These are phyloP conservation scores for Malurus melanocephalus DNA, from an alignment of 2,113 vertebrate genomes.

Conservation along the genomic window DNA sequence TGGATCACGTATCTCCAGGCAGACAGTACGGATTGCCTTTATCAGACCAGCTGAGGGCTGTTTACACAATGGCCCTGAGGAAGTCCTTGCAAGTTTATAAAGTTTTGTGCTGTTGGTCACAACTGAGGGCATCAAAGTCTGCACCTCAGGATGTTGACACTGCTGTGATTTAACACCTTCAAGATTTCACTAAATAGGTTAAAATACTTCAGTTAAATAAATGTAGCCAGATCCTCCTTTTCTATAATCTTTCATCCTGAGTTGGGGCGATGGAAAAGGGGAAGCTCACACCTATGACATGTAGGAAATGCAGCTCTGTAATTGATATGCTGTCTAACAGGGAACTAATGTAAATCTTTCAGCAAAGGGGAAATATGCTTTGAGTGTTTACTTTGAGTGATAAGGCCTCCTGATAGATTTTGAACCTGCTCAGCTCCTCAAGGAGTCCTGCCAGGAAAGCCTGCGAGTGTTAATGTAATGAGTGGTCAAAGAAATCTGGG, in stretches of 20 bases:
- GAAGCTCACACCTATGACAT: not conserved
- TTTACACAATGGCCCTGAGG: not conserved
- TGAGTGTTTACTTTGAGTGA: slow-evolving; percentile 9
- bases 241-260: not conserved
- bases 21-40: not conserved
- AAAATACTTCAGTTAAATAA: not conserved
- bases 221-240: not conserved
- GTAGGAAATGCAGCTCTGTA: not conserved
- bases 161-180: not conserved
- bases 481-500: not conserved
- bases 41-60: not conserved
- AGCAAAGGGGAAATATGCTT: not conserved
- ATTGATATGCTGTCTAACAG: not conserved
- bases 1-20: accelerated
- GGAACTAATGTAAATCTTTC: slow-evolving; percentile 13
- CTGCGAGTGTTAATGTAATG: not conserved
- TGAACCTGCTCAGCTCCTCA: not conserved
- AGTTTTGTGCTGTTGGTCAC: not conserved
- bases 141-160: not conserved
- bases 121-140: not conserved
- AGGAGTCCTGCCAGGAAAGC: not conserved
- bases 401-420: not conserved
- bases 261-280: not conserved
- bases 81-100: not conserved
- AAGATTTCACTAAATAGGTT: not conserved